Conservation (phyloP, 1,140 invertebrate species). For the Psix sp. region DNA sequence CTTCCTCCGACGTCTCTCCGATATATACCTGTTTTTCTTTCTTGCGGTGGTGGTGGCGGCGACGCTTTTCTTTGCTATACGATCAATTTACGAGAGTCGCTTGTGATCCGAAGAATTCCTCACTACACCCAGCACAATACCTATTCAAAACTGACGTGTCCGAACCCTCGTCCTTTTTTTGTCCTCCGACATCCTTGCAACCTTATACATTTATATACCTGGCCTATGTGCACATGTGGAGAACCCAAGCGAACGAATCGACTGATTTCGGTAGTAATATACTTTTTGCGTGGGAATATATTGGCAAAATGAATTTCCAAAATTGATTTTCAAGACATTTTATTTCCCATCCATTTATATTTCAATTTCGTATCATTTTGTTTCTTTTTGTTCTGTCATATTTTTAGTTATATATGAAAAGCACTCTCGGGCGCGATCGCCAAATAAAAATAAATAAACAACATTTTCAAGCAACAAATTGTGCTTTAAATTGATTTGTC, state of each 20-base stretch:
- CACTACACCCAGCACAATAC: constrained; percentile 49
- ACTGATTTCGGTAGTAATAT: constrained; percentile 17
- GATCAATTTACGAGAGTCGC: constrained; percentile 54
- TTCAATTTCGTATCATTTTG: no score
- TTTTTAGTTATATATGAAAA: no score
- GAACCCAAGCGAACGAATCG: constrained; percentile 5
- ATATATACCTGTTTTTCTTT: constrained; percentile 56
- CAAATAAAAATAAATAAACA: no score
- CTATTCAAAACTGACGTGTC: constrained; percentile 56
- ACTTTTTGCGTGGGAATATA: constrained; percentile 23
- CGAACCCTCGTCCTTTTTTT: constrained; percentile 33
- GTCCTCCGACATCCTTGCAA: constrained; percentile 45
- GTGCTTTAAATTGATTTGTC: no score
- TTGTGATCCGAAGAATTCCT: constrained; percentile 51
- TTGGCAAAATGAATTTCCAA: not conserved
- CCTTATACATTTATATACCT: constrained; percentile 36
- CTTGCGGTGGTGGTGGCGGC: constrained; percentile 35
- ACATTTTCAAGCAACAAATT: no score
- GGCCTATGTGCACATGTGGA: constrained; percentile 1
- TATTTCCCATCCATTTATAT: no score
- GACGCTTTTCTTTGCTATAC: constrained; percentile 51
- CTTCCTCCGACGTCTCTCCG: constrained; percentile 5
- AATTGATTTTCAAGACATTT: not conserved
- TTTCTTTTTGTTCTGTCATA: no score
- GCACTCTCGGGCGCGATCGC: no score